Evolutionary conservation across 2,888 invertebrate genomes (phyloP), one percentile per base, ranked within the genome.

Genomic region (Parochlus steinenii): DNA sequence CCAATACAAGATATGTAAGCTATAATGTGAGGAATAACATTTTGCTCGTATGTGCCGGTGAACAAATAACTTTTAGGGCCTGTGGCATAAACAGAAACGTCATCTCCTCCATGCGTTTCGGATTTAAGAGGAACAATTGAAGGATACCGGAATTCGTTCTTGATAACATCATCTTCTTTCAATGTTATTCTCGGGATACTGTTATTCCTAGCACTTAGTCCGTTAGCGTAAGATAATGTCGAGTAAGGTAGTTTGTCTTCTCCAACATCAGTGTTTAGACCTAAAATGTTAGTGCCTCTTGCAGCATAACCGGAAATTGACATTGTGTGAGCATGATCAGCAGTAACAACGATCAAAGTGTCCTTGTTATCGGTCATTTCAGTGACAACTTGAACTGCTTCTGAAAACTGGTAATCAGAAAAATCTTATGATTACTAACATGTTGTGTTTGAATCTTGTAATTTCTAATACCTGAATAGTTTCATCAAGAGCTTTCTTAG

Each of bases 31-130:
- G 85, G 80, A 28, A 87, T 71, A 46, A 66, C 73, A 52, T 70
- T 75, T 55, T 87, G 80, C 47, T 87, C 82, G 46, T 77, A 74
- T 37, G 71, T 73, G 1, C 85, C 82, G 0, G 73, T 71, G 49
- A 87, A 80, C 2, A 87, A 61, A 49, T 86, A 83, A 0, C 82
- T 61, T 76, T 78, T 77, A 2, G 82, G 85, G 15, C 75, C 86
- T 8, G 56, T 58, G 0, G 83, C 82, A 53, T 71, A 82, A 0
- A 85, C 73, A 0, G 72, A 70, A 0, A 85, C 82, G 52, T 85
- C 85, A 41, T 85, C 83, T 0, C 78, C 79, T 0, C 77, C 79
- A 45, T 81, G 81, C 0, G 78, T 77, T 47, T 79, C 80, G 11
- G 64, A 54, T 0, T 48, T 26, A 15, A 66, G 56, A 0, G 74